Base-by-base conservation (phyloP, 2,797 vertebrate genomes). In the Esox masquinongy region DNA sequence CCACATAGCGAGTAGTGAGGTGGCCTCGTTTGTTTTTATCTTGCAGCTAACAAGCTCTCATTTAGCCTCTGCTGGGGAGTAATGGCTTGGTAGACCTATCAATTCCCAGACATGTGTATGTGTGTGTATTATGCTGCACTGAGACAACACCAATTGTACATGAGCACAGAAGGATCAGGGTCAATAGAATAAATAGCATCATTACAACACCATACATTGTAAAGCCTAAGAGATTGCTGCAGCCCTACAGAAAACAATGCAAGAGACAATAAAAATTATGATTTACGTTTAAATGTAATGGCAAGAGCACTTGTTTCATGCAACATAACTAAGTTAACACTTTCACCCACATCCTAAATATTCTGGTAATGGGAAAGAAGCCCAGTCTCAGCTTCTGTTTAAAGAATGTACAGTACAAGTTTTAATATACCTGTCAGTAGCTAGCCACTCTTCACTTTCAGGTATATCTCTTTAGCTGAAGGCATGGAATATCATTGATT, bases 21-120 rank as follows among this genome's bases (percentile, higher is more conserved):
- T 29, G 76, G 77, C 77, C 84, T 85, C 81, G 79, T 89, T 90
- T 89, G 81, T 87, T 88, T 88, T 86, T 82, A 80, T 90, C 82
- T 83, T 66, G 79, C 56, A 66, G 80, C 77, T 86, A 87, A 85
- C 74, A 16, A 72, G 56, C n/a, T 83, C 86, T 87, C 68, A 78
- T 86, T 86, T 79, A 73, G 59, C 59, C 73, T 70, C 14, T 61
- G 72, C 61, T 74, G 64, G 74, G 56, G 50, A 79, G 70, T 19
- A 63, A 43, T 63, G 56, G 34, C 4, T 63, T 63, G 72, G 49
- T 17, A 59, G 68, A 72, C 69, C 76, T 83, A 84, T 70, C 39
- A 61, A 74, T 71, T 51, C 19, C 16, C 49, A 71, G 70, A 59
- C 16, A 17, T 67, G 9, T 59, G 68, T 72, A 47, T 72, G 68